phyloP scores from a whole-genome alignment of 2,888 invertebrate genomes.

The Cosmia pyralina region DNA sequence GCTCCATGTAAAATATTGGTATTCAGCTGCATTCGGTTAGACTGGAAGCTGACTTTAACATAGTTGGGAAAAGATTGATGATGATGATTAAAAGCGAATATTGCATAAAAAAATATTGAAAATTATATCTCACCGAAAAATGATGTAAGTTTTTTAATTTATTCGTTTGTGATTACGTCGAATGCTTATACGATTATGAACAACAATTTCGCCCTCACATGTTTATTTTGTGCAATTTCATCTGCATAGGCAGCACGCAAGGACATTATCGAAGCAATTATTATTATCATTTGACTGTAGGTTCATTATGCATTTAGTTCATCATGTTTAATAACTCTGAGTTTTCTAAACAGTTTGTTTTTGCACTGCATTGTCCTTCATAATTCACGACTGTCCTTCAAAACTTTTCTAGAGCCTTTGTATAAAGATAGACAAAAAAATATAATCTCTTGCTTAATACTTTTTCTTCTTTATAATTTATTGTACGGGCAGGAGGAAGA shows the following conservation, averaged over 20 bases:
- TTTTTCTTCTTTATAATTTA: not conserved
- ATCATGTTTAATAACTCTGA: not conserved
- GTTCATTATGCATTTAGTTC: constrained; percentile 14
- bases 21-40: too few relatives aligned
- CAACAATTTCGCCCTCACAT: not conserved
- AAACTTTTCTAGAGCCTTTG: not conserved
- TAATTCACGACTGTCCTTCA: too few relatives aligned
- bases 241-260: constrained; percentile 19
- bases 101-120: too few relatives aligned
- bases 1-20: too few relatives aligned
- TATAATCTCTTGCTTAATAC: too few relatives aligned
- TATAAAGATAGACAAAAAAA: not conserved
- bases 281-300: not conserved
- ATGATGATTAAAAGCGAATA: too few relatives aligned
- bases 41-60: too few relatives aligned
- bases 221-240: constrained; percentile 4
- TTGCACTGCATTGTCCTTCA: not conserved
- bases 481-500: not conserved
- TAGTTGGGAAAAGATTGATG: too few relatives aligned
- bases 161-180: not conserved
- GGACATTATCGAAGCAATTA: constrained; percentile 19
- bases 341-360: not conserved
- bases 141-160: too few relatives aligned
- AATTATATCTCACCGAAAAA: too few relatives aligned
- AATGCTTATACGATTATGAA: too few relatives aligned